phyloP scores from a whole-genome alignment of 2,113 vertebrate species.

The Takifugu flavidus region DNA sequence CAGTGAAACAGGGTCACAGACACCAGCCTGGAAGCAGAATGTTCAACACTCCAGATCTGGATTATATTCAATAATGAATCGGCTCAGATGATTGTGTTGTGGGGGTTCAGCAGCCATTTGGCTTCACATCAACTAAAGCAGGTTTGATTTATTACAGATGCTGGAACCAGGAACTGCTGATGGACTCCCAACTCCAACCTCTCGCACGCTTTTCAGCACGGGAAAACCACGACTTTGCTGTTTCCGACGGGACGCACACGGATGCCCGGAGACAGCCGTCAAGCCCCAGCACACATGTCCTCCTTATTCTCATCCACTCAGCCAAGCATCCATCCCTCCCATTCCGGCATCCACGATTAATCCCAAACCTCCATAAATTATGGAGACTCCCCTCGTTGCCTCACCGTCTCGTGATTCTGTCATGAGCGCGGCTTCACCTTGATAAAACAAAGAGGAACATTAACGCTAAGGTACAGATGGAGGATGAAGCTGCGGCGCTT shows the following conservation, averaged over 20 bases:
- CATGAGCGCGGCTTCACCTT: slow-evolving; percentile 58
- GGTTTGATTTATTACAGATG: slow-evolving; percentile 20
- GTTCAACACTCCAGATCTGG: slow-evolving; percentile 1
- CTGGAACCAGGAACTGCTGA: slow-evolving; percentile 13
- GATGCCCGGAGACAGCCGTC: too few relatives aligned
- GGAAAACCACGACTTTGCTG: slow-evolving; percentile 6
- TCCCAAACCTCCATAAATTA: slow-evolving; percentile 56
- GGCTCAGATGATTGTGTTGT: slow-evolving; percentile 12
- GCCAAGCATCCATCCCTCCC: neutral
- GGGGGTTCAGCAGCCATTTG: slow-evolving; percentile 14
- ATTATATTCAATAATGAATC: slow-evolving; percentile 11
- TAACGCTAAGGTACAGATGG: slow-evolving; percentile 24
- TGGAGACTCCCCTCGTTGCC: slow-evolving; percentile 44
- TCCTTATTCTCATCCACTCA: neutral
- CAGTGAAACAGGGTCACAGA: neutral
- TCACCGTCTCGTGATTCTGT: slow-evolving; percentile 54
- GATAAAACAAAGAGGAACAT: slow-evolving; percentile 49
- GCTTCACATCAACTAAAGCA: slow-evolving; percentile 21
- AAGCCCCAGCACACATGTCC: neutral
- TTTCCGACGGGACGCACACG: too few relatives aligned
- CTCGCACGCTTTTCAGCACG: neutral
- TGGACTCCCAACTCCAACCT: slow-evolving; percentile 18
- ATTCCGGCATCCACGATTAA: slow-evolving; percentile 37
- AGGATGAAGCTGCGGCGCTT: neutral
- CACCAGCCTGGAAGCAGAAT: neutral